phyloP scores from a whole-genome alignment of 2,888 invertebrate species.

The Caenorhabditis sinica region DNA sequence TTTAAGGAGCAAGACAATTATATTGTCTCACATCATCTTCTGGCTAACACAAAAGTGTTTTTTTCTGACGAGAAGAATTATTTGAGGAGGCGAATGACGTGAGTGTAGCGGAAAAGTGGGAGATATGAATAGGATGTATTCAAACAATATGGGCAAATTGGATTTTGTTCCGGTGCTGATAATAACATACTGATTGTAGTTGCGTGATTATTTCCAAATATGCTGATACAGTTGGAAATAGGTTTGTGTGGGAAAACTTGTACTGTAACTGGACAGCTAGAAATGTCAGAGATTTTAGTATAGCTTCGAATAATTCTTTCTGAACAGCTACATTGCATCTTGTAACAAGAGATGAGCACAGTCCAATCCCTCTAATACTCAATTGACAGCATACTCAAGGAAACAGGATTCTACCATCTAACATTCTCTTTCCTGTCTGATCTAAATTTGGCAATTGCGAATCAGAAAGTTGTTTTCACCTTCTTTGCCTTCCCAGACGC shows the following conservation, averaged over 20 bases:
- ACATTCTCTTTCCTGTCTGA: conserved; percentile 3
- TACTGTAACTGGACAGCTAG: too few relatives aligned
- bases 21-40: conserved; percentile 39
- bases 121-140: conserved; percentile 21
- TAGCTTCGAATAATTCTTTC: too few relatives aligned
- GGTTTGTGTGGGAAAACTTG: background rate
- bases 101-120: background rate
- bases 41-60: conserved; percentile 24
- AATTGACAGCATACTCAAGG: too few relatives aligned
- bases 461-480: background rate
- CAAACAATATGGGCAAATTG: conserved; percentile 19
- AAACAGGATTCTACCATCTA: too few relatives aligned
- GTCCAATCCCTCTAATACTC: too few relatives aligned
- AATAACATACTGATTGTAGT: conserved; percentile 18
- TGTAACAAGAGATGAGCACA: too few relatives aligned
- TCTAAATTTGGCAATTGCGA: background rate
- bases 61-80: conserved; percentile 16
- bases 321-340: too few relatives aligned
- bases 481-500: background rate
- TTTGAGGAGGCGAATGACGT: conserved; percentile 37
- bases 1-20: conserved; percentile 28
- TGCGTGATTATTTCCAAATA: background rate
- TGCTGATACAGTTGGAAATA: background rate
- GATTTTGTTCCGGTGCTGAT: conserved; percentile 8
- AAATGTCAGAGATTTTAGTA: too few relatives aligned